Percentiles rank a stretch among this genome's conserved stretches.
These are phyloP conservation scores for Anas platyrhynchos DNA, from an alignment of 2,113 vertebrate species.

Conservation along the genomic window DNA sequence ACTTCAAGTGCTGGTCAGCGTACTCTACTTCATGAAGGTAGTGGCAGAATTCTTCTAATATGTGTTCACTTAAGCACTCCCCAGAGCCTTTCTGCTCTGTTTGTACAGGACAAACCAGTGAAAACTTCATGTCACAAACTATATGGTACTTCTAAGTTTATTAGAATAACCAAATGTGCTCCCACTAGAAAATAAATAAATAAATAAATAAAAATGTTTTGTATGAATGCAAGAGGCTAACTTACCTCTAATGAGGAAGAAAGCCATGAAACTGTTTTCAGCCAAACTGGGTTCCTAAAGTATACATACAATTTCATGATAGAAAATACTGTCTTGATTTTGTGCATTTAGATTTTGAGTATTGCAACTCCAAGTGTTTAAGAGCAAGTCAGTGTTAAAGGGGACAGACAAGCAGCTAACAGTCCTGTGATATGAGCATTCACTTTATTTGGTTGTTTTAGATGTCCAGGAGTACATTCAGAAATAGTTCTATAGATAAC, in stretches of 20 bases:
- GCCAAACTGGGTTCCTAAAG: background rate
- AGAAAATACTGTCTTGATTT: background rate
- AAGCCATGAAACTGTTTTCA: accelerated
- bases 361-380: background rate
- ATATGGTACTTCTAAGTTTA: background rate
- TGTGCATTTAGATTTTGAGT: background rate
- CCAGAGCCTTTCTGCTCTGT: background rate
- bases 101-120: background rate
- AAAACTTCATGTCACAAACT: background rate
- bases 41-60: background rate
- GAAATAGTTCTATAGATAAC: background rate
- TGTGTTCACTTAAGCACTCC: accelerated
- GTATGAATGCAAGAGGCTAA: accelerated
- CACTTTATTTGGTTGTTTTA: background rate
- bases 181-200: background rate
- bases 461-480: background rate
- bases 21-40: accelerated
- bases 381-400: background rate
- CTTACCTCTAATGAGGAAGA: background rate
- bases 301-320: accelerated
- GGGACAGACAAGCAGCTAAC: no score
- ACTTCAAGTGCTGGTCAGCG: background rate
- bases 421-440: background rate
- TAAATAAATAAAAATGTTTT: background rate
- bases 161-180: background rate